These are phyloP conservation scores for Blastobasis lacticolella DNA, from an alignment of 2,888 invertebrate species.

Conservation along the genomic window DNA sequence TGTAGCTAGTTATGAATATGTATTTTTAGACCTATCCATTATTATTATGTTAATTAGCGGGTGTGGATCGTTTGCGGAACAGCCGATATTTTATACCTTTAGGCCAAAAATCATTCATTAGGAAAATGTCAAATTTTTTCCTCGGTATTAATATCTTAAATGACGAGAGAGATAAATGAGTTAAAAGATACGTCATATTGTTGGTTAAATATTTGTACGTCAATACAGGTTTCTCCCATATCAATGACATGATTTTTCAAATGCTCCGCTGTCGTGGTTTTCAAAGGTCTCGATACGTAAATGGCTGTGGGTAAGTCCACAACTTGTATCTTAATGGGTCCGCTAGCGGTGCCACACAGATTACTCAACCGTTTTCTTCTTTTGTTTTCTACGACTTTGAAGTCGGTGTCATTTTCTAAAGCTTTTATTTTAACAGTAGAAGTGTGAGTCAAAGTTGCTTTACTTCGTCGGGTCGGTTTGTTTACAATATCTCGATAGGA, in stretches of 20 bases:
- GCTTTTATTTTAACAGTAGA: no score
- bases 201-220: no score
- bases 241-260: no score
- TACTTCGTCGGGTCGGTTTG: neutral
- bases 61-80: neutral
- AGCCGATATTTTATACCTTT: neutral
- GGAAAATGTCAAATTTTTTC: no score
- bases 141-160: no score
- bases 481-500: neutral
- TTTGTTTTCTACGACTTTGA: neutral
- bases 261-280: neutral
- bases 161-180: no score
- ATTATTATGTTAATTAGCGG: neutral
- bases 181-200: no score
- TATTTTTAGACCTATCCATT: neutral
- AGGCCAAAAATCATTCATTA: constrained; percentile 1
- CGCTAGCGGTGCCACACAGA: neutral
- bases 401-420: no score
- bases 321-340: neutral
- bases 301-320: constrained; percentile 1
- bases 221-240: no score
- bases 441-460: no score
- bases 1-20: no score
- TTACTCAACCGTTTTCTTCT: neutral
- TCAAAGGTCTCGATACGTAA: constrained; percentile 4